Conservation (phyloP, 2,113 vertebrate genomes). For the Corynorhinus townsendii region DNA sequence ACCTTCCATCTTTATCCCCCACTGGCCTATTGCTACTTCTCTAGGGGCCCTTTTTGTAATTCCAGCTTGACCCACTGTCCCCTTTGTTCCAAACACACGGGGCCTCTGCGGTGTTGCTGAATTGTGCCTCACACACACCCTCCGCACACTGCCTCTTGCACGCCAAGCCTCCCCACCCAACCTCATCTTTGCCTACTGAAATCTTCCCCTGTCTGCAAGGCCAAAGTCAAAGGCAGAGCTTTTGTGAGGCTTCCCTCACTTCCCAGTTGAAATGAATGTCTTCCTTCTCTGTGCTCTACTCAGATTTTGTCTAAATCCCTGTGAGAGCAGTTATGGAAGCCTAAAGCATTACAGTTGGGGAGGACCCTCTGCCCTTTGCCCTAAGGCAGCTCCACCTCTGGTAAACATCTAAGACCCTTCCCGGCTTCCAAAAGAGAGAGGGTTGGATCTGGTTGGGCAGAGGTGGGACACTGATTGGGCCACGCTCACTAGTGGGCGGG, state of each 20-base stretch:
- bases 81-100: not conserved
- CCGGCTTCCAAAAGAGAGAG: not conserved
- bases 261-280: not conserved
- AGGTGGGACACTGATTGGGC: not conserved
- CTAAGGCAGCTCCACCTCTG: not conserved
- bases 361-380: not conserved
- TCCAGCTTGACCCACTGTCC: not conserved
- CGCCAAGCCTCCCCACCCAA: not conserved
- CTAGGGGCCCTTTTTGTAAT: not conserved
- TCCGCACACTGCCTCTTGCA: too few species aligned
- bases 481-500: not conserved
- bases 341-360: not conserved
- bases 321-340: not conserved
- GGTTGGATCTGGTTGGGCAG: not conserved
- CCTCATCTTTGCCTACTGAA: not conserved
- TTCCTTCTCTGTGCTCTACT: fast-evolving
- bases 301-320: not conserved
- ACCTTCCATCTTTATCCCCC: not conserved
- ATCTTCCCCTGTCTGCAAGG: not conserved
- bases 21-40: not conserved
- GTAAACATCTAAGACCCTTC: not conserved
- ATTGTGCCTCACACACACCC: fast-evolving
- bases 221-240: not conserved
- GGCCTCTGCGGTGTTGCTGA: not conserved
- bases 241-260: not conserved